phyloP scores from a whole-genome alignment of 2,888 invertebrate genomes.

The Lottia gigantea region DNA sequence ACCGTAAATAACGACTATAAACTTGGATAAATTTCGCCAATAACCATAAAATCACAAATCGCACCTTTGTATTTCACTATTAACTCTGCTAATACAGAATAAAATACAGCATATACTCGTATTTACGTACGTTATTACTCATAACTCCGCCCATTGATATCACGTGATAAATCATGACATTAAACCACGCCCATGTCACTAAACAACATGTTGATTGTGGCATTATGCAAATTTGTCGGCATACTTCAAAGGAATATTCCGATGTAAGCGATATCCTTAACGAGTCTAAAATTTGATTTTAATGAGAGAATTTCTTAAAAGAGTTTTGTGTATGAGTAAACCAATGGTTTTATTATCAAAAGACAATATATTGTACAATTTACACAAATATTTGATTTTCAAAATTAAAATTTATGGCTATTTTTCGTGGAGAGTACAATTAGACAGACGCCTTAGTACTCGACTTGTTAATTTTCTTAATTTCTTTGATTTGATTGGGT shows the following conservation, averaged over 20 bases:
- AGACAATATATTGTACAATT: no score
- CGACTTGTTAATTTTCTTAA: no score
- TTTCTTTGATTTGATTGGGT: no score
- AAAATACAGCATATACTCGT: background rate
- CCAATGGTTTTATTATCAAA: background rate
- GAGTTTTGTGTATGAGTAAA: background rate
- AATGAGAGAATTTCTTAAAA: background rate
- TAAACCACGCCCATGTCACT: background rate
- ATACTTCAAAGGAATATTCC: background rate
- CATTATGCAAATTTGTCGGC: conserved; percentile 7
- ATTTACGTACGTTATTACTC: background rate
- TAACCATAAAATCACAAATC: background rate
- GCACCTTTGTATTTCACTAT: no score
- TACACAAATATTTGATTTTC: no score
- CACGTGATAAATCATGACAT: background rate
- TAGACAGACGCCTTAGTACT: no score
- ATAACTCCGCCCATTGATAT: background rate
- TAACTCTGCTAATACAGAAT: background rate
- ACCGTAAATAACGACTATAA: no score
- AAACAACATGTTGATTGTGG: background rate
- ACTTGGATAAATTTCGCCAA: background rate
- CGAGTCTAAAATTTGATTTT: background rate
- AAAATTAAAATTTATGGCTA: no score
- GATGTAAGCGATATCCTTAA: background rate
- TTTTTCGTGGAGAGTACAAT: no score